Percentiles rank a stretch among this genome's conserved stretches.
These are phyloP conservation scores for Hirundo rustica DNA, from an alignment of 2,797 vertebrate species.

Conservation along the genomic window DNA sequence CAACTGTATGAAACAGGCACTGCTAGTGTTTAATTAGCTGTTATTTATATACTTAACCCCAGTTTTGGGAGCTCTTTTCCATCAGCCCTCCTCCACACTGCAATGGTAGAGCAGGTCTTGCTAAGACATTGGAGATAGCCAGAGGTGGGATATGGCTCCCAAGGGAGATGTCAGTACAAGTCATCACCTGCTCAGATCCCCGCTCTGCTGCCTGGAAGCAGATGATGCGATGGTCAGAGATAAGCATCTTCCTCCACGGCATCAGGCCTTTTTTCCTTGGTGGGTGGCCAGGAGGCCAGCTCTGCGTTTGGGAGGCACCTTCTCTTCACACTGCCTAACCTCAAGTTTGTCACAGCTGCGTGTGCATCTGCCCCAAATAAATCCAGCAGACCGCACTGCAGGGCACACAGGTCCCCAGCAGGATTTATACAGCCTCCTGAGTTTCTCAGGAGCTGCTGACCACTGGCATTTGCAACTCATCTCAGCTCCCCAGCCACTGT, in stretches of 20 bases:
- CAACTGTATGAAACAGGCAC: not conserved
- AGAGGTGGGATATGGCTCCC: not conserved
- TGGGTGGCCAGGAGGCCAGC: not conserved
- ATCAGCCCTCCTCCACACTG: not conserved
- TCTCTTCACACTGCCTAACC: not conserved
- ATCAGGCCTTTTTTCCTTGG: not conserved
- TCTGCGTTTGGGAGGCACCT: not conserved
- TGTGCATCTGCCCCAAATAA: not conserved
- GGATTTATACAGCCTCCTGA: not conserved
- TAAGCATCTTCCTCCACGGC: not conserved
- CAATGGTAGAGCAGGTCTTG: not conserved
- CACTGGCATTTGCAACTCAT: not conserved
- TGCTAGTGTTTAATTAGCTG: not conserved
- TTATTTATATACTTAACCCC: not conserved
- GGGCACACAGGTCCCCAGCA: not conserved
- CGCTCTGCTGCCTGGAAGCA: constrained; percentile 7
- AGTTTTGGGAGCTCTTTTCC: not conserved
- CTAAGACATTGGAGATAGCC: not conserved
- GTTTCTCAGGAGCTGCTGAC: not conserved
- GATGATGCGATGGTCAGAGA: not conserved
- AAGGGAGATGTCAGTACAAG: not conserved
- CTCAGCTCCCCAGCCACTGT: not conserved
- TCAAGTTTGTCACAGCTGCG: not conserved
- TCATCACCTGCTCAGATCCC: constrained; percentile 9
- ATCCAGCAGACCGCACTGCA: not conserved